Conservation (phyloP, 2,113 vertebrate genomes). For the Hepsetus odoe region DNA sequence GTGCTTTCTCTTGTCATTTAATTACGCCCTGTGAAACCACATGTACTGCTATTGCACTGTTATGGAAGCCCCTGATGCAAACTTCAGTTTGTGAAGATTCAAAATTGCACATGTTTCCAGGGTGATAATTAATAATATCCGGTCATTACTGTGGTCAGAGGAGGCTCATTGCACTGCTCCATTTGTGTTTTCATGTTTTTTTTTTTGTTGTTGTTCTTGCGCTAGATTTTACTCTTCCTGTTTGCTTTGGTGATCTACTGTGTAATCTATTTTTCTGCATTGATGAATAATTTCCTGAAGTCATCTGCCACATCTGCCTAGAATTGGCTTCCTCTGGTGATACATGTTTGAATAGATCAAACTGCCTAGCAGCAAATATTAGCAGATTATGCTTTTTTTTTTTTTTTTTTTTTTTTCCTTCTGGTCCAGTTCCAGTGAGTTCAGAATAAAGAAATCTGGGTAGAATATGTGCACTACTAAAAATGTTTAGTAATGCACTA, state of each 20-base stretch:
- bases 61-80: not conserved
- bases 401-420: not conserved
- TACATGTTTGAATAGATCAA: not conserved
- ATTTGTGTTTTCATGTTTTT: constrained; percentile 26
- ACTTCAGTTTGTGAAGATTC: not conserved
- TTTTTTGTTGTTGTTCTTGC: too few relatives aligned
- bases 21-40: constrained; percentile 16
- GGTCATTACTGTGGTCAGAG: constrained; percentile 9
- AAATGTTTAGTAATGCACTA: too few relatives aligned
- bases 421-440: not conserved
- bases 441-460: not conserved
- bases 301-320: not conserved
- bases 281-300: constrained; percentile 8
- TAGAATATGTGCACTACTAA: too few relatives aligned
- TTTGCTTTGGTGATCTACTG: constrained; percentile 11
- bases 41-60: constrained; percentile 22
- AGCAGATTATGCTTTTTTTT: not conserved
- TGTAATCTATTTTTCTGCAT: not conserved
- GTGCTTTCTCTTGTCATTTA: constrained; percentile 25
- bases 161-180: not conserved
- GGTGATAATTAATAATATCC: constrained; percentile 38
- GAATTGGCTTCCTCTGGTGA: not conserved
- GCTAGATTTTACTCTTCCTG: constrained; percentile 32
- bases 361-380: not conserved
- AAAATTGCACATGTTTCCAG: constrained; percentile 3